These are phyloP conservation scores for Tribolium madens DNA, from an alignment of 1,140 invertebrate species.

Conservation along the genomic window DNA sequence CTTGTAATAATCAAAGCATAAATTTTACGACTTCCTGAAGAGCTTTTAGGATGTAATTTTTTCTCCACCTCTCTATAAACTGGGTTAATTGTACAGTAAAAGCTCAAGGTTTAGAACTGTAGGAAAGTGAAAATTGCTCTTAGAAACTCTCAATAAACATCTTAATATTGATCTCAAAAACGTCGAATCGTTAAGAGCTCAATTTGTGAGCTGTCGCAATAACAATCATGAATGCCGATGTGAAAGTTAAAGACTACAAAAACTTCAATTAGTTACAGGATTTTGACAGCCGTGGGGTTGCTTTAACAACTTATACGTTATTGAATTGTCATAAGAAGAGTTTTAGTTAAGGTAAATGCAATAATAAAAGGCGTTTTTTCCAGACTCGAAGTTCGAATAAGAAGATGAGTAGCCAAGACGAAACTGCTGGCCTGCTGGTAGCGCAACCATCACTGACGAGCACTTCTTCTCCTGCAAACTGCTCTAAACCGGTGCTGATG, in stretches of 20 bases:
- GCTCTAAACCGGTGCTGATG: constrained; percentile 81
- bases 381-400: constrained; percentile 53
- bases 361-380: constrained; percentile 17
- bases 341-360: neutral
- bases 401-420: constrained; percentile 76
- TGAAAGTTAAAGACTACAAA: constrained; percentile 24
- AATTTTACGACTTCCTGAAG: constrained; percentile 22
- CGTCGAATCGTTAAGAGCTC: neutral
- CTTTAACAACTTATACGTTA: constrained; percentile 23
- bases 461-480: constrained; percentile 65
- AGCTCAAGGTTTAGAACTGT: neutral
- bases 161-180: constrained; percentile 2
- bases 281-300: constrained; percentile 8
- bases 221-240: constrained; percentile 23
- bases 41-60: constrained; percentile 8
- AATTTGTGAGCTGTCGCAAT: constrained; percentile 21
- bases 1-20: constrained; percentile 13
- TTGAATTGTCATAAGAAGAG: neutral
- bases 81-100: constrained; percentile 7
- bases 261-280: constrained; percentile 27
- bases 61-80: constrained; percentile 1
- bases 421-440: constrained; percentile 81
- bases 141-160: constrained; percentile 14
- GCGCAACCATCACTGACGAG: constrained; percentile 69
- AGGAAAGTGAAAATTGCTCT: neutral